Percentiles rank a stretch among this genome's conserved stretches.
Evolutionary conservation across 1,140 invertebrate species (phyloP).

Genomic region (Drosophila bocki): DNA sequence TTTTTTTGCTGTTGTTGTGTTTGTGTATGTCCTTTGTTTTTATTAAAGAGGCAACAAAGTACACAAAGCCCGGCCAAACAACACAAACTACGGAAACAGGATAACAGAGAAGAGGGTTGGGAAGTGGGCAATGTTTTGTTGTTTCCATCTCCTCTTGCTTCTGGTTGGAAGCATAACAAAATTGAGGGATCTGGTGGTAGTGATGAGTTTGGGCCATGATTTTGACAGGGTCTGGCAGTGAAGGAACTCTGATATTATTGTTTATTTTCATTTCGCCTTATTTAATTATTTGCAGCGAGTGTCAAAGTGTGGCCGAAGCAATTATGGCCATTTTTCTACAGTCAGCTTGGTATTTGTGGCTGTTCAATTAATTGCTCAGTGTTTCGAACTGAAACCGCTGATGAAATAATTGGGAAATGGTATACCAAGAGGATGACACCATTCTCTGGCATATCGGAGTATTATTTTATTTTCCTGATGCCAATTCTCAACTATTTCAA

Average conservation of each 20-base stretch:
- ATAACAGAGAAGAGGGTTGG: constrained; percentile 13
- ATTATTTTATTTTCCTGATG: not conserved
- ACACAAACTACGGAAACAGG: constrained; percentile 34
- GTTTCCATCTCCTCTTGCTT: constrained; percentile 12
- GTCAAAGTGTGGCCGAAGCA: constrained; percentile 30
- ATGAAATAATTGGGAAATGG: constrained; percentile 35
- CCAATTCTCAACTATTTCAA: constrained; percentile 2
- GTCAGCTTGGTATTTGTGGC: constrained; percentile 18
- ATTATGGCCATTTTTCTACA: constrained; percentile 23
- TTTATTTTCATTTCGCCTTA: constrained; percentile 18
- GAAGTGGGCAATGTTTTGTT: constrained; percentile 18
- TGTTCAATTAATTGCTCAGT: constrained; percentile 31
- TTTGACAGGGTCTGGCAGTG: not conserved
- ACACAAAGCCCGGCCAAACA: constrained; percentile 35
- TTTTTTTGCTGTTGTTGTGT: not conserved
- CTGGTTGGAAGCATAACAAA: constrained; percentile 4
- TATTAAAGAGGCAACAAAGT: constrained; percentile 42
- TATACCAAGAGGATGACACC: not conserved
- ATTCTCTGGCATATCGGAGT: not conserved
- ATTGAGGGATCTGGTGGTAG: constrained; percentile 3
- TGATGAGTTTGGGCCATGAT: constrained; percentile 19
- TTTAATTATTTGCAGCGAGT: constrained; percentile 24
- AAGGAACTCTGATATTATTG: constrained; percentile 14
- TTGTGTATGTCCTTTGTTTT: constrained; percentile 35
- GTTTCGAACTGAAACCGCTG: constrained; percentile 18